Evolutionary conservation across 2,797 vertebrate genomes (phyloP).

Genomic region (Tamandua tetradactyla): DNA sequence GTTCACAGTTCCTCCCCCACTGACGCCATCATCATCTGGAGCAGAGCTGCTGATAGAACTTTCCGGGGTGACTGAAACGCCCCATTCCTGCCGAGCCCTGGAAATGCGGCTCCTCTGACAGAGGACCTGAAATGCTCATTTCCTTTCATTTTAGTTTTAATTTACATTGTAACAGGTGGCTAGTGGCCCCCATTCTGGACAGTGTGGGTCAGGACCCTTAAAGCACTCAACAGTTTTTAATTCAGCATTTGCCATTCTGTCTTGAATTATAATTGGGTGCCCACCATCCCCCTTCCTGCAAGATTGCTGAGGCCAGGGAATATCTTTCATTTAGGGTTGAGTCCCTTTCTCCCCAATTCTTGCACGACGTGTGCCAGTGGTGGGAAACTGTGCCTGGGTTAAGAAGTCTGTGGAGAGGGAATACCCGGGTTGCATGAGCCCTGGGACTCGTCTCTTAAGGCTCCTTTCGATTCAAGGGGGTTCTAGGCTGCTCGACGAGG

Average conservation of each 20-base stretch:
- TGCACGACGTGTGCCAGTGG: neutral
- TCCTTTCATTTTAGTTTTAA: neutral
- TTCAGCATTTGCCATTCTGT: accelerated
- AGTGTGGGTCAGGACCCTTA: accelerated
- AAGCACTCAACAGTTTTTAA: accelerated
- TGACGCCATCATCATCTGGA: neutral
- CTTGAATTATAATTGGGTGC: accelerated
- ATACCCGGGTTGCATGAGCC: accelerated
- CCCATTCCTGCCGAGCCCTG: accelerated
- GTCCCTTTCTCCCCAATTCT: neutral
- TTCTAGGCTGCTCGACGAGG: neutral
- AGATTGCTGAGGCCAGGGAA: neutral
- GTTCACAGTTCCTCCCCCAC: accelerated
- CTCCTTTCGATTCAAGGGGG: neutral
- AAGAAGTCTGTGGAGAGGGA: neutral
- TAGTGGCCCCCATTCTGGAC: accelerated
- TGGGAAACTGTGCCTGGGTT: accelerated
- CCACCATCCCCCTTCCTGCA: accelerated
- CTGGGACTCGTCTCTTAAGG: neutral
- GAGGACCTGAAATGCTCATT: neutral
- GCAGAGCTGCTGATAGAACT: neutral
- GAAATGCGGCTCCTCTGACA: accelerated
- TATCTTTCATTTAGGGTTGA: neutral
- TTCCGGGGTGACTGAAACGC: accelerated
- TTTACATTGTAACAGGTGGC: neutral